Evolutionary conservation across 2,888 invertebrate genomes (phyloP), one percentile per base, ranked within the genome.

Genomic region (Sympetrum striolatum): DNA sequence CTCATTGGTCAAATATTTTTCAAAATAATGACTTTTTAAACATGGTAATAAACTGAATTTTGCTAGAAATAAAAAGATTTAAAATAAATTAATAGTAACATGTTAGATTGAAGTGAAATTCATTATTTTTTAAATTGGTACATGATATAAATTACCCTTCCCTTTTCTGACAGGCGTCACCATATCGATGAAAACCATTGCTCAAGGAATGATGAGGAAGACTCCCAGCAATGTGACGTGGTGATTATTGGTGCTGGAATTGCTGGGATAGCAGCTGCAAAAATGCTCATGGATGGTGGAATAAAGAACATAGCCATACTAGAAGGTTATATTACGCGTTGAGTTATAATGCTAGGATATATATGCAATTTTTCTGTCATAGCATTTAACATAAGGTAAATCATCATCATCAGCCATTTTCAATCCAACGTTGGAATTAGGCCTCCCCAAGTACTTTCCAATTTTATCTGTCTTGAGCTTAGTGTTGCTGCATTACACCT

Each of bases 241-340:
- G 94, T 95, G 2, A 95, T 96, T 91, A 92, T 96, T 81, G 96
- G 96, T 15, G 96, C 95, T 82, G 96, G 96, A 35, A 94, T 96
- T 91, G 95, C 95, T 31, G 96, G 96, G 60, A 93, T 96, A 91
- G 95, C 95, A 81, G 96, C 95, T 44, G 96, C 95, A 0, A 93
- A 93, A 91, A 94, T 94, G 15, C 93, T 96, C 0, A 92, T 93
- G 31, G 92, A 94, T 91, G 92, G 93, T 80, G 94, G 94, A 81
- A 93, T 95, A 91, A 92, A 93, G 25, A 94, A 96, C 92, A 94
- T 96, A 91, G 92, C 95, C 44, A 92, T 96, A 73, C 91, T 96
- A 4, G 96, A 96, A 94, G 94, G 94, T 94, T 92, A 92, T 44
- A 81, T 2, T 18, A 25, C 6, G 31, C 53, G 90, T 80, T 91